Conservation (phyloP, 2,797 vertebrate genomes). For the Malurus leucopterus region DNA sequence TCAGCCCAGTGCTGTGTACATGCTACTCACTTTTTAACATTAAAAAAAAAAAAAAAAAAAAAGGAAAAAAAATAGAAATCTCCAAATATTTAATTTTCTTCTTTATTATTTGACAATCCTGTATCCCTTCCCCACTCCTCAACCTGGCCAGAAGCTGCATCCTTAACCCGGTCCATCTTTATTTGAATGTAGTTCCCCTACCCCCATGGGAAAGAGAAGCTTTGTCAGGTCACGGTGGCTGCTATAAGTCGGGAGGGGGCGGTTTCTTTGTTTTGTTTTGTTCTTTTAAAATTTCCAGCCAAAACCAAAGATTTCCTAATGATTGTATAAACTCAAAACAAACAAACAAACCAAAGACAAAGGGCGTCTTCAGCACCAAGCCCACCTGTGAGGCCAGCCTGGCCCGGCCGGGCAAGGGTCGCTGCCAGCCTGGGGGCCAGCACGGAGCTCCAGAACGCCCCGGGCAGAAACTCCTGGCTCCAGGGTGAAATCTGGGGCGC, state of each 20-base stretch:
- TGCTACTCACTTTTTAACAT: slow-evolving; percentile 47
- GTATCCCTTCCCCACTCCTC: slow-evolving; percentile 26
- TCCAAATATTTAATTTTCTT: slow-evolving; percentile 72
- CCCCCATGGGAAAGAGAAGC: slow-evolving; percentile 56
- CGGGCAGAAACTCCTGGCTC: not conserved
- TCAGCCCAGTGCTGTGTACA: slow-evolving; percentile 30
- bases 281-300: slow-evolving; percentile 85
- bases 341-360: slow-evolving; percentile 84
- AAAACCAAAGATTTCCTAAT: slow-evolving; percentile 99
- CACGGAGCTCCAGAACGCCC: not conserved
- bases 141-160: slow-evolving; percentile 67
- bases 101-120: slow-evolving; percentile 86
- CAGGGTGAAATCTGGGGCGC: not conserved
- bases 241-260: slow-evolving; percentile 75
- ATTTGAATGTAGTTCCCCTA: slow-evolving; percentile 78
- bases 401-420: not conserved
- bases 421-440: not conserved
- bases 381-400: slow-evolving; percentile 63
- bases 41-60: slow-evolving; percentile 35
- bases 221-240: slow-evolving; percentile 74
- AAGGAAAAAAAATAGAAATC: slow-evolving; percentile 23
- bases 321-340: slow-evolving; percentile 94
- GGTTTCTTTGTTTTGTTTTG: slow-evolving; percentile 83
- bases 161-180: slow-evolving; percentile 68
- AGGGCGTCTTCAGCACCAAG: slow-evolving; percentile 74